Base-by-base conservation (phyloP, 1,140 invertebrate genomes). In the Nebria ingens region DNA sequence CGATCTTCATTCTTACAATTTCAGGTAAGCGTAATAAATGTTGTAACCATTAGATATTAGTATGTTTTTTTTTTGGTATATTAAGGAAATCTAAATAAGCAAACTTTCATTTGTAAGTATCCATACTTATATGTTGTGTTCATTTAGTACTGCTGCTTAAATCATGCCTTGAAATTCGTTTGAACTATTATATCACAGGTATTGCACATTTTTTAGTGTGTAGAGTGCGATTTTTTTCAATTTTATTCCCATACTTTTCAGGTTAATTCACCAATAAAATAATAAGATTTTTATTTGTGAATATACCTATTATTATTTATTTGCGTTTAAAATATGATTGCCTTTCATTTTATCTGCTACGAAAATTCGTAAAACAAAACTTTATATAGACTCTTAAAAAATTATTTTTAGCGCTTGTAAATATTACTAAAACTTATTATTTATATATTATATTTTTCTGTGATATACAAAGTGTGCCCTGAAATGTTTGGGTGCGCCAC, bases 211-310 rank as follows among this genome's bases (percentile, higher is more conserved):
- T 45, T 17, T 9, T 45, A 45, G 40, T 11, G 4, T n/a, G 9
- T 45, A 45, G 40, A 11, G 6, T 45, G 40, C 40, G 6, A 45
- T 45, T 12, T 45, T 34, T 17, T 42, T 19, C 56, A 53, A 50
- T 54, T 55, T 53, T 50, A 21, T 54, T 34, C 49, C 15, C 40
- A 19, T 34, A 50, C 52, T 49, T 25, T 42, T 25, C 54, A 29
- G n/a, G n/a, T n/a, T n/a, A n/a, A n/a, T n/a, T n/a, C n/a, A n/a
- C n/a, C n/a, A n/a, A n/a, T n/a, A n/a, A n/a, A n/a, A n/a, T n/a
- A n/a, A n/a, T n/a, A n/a, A n/a, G n/a, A n/a, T n/a, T n/a, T n/a
- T n/a, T n/a, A n/a, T n/a, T n/a, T n/a, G n/a, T n/a, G n/a, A n/a
- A n/a, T n/a, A n/a, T n/a, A n/a, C n/a, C n/a, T n/a, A n/a, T n/a